Conservation (phyloP, 1,140 invertebrate species). For the Drosophila sproati region DNA sequence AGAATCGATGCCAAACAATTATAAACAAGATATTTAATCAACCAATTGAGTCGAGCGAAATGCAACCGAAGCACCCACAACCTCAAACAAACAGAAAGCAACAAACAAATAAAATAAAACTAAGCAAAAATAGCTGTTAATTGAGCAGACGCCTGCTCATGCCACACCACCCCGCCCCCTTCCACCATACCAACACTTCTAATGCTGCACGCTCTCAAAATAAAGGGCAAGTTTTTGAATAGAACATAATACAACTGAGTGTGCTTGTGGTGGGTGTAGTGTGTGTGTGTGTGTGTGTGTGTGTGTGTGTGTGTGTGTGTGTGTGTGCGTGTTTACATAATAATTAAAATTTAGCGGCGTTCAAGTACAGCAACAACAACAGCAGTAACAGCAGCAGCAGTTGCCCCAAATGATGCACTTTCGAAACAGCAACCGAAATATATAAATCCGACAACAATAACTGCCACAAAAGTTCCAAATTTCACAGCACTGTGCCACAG, state of each 20-base stretch:
- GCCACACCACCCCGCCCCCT: not conserved
- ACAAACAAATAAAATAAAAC: conserved; percentile 4
- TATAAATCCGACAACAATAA: conserved; percentile 7
- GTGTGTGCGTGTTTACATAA: conserved; percentile 55
- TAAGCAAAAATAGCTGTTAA: conserved; percentile 42
- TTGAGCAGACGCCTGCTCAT: conserved; percentile 14
- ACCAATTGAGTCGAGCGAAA: conserved; percentile 24
- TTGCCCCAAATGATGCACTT: conserved; percentile 64
- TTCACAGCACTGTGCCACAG: conserved; percentile 44
- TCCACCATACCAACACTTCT: not conserved
- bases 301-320: not conserved
- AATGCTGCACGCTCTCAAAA: not conserved
- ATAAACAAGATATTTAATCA: conserved; percentile 66
- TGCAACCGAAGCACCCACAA: conserved; percentile 28
- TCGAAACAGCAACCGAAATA: conserved; percentile 32
- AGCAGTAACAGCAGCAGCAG: conserved; percentile 24
- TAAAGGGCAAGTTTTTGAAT: conserved; percentile 44
- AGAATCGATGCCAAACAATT: conserved; percentile 44
- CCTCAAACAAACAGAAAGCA: conserved; percentile 34
- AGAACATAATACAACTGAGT: conserved; percentile 36
- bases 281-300: not conserved
- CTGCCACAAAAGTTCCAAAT: conserved; percentile 38
- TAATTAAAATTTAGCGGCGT: conserved; percentile 63
- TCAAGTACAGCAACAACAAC: conserved; percentile 41
- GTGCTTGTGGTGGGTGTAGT: not conserved